Base-by-base conservation (phyloP, 2,888 invertebrate genomes). In the Omphaloscelis lunosa region DNA sequence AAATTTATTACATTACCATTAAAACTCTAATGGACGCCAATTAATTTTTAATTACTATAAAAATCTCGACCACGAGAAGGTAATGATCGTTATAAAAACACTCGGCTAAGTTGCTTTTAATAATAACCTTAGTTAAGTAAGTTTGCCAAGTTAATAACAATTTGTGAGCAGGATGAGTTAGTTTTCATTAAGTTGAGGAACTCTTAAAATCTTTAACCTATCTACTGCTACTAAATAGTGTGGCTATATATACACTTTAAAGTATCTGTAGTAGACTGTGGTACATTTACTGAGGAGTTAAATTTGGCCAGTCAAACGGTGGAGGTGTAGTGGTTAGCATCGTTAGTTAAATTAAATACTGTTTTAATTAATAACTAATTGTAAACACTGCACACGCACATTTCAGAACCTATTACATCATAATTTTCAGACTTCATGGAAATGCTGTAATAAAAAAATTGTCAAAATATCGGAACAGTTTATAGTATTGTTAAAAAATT, bases 101-200 rank as follows among this genome's bases (percentile, higher is more conserved):
- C 69, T 69, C 56, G 4, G 59, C n/a, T 66, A 82, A 80, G 70
- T 85, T 82, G 71, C 77, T 86, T 83, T 76, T 83, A 77, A 82
- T 79, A 86, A 85, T 79, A 84, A 79, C 67, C 76, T 75, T 41
- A 72, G 76, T 70, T 79, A 79, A 78, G 72, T 84, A 77, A 78
- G 77, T 88, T 83, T 72, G 61, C 83, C 23, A 81, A 88, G 83
- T 85, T 83, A 86, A 87, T 85, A 85, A 78, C 79, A 86, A 88
- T 82, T 88, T 80, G 79, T 67, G 73, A 66, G 72, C 53, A 27
- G 23, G 70, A 72, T 72, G 78, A 79, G 79, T 77, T 83, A 27
- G 67, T 85, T 78, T 67, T 75, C 85, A 81, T 85, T 86, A 85
- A 74, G 58, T 75, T 68, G 51, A 83, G 73, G 68, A 79, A 63